phyloP scores from a whole-genome alignment of 2,888 invertebrate species.

The Agelastica alni region DNA sequence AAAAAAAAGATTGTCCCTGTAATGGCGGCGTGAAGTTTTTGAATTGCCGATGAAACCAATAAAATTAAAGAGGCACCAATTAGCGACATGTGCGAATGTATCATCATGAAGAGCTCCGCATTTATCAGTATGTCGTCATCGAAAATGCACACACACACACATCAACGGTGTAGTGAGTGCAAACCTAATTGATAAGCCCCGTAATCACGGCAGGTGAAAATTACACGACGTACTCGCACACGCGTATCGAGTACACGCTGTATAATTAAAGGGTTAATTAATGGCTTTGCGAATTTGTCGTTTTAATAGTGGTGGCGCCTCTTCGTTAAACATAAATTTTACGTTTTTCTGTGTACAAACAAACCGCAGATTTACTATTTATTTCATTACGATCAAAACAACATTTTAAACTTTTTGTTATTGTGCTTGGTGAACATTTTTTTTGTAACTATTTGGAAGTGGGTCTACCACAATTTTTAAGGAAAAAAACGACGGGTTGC shows the following conservation, averaged over 20 bases:
- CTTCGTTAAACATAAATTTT: conserved; percentile 13
- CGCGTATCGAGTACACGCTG: conserved; percentile 42
- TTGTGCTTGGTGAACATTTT: too few species aligned
- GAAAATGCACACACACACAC: conserved; percentile 24
- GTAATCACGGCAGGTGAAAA: conserved; percentile 45
- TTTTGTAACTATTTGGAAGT: too few species aligned
- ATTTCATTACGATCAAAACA: too few species aligned
- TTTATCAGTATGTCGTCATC: conserved; percentile 20
- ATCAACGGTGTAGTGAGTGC: conserved; percentile 23
- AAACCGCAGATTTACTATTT: too few species aligned
- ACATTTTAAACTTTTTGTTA: too few species aligned
- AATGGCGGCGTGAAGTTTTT: too few species aligned
- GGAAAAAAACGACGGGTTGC: too few species aligned
- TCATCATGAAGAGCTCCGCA: conserved; percentile 9
- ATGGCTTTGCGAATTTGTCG: conserved; percentile 50
- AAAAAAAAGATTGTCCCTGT: too few species aligned
- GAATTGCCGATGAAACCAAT: background rate
- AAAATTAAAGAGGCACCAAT: background rate
- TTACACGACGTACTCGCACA: conserved; percentile 42
- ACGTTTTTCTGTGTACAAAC: too few species aligned
- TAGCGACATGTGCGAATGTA: conserved; percentile 1
- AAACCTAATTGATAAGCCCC: conserved; percentile 46
- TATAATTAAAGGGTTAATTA: conserved; percentile 52
- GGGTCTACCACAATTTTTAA: too few species aligned
- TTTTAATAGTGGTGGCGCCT: conserved; percentile 47